phyloP scores from a whole-genome alignment of 2,888 invertebrate genomes.

The Subacronicta megacephala region DNA sequence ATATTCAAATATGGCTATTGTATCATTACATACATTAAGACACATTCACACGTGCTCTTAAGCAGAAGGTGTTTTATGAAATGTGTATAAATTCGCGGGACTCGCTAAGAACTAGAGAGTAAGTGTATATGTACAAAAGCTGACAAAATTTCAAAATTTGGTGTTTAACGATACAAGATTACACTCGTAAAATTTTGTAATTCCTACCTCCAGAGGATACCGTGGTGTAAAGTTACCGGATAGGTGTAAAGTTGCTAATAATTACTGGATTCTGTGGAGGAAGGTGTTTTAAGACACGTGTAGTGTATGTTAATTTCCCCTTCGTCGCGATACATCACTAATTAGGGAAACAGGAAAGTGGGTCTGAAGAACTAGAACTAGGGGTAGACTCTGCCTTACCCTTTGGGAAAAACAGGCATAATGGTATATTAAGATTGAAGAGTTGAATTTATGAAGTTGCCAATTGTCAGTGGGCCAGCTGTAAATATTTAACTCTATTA shows the following conservation, averaged over 20 bases:
- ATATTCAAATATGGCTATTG: no score
- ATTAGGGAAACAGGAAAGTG: no score
- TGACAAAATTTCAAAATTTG: background rate
- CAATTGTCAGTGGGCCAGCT: no score
- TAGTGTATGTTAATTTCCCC: background rate
- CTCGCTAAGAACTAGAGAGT: background rate
- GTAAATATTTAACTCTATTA: no score
- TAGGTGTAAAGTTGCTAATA: background rate
- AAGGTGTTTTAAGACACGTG: background rate
- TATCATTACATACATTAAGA: no score
- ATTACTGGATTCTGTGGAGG: background rate
- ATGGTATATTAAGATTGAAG: no score
- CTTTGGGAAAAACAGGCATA: no score
- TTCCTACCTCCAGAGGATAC: background rate
- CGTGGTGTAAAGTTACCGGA: no score
- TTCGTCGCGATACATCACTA: background rate
- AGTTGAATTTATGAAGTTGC: no score
- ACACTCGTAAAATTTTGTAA: constrained; percentile 6
- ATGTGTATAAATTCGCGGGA: background rate
- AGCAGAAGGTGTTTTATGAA: background rate
- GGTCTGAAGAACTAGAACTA: no score
- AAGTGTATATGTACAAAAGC: background rate
- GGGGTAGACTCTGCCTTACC: no score
- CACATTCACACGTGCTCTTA: no score
- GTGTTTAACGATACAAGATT: constrained; percentile 4